A percentile compares a stretch with the other conserved stretches of the same genome.
phyloP scores from a whole-genome alignment of 2,113 vertebrate species.

The Xenus cinereus region DNA sequence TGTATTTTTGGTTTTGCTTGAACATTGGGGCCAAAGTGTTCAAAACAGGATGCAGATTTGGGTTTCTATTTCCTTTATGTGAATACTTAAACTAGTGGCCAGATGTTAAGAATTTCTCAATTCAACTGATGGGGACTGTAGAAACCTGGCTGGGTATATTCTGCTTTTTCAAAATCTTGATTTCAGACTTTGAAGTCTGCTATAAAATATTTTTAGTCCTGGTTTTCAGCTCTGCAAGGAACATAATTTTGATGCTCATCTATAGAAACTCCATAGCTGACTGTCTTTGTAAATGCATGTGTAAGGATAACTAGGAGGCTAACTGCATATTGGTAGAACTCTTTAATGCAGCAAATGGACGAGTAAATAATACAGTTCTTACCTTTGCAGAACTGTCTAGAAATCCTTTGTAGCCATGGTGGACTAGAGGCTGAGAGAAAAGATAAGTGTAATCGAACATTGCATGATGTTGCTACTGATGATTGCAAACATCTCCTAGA shows the following conservation, averaged over 20 bases:
- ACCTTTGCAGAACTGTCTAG: conserved; percentile 88
- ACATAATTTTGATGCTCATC: neutral
- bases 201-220: neutral
- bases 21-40: neutral
- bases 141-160: neutral
- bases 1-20: neutral
- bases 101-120: neutral
- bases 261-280: neutral
- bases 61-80: neutral
- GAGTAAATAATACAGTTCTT: conserved; percentile 53
- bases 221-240: neutral
- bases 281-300: neutral
- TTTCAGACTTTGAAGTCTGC: neutral
- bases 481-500: conserved; percentile 97
- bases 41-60: neutral
- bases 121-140: neutral
- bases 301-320: neutral
- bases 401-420: conserved; percentile 88
- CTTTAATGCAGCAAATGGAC: neutral
- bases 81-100: neutral
- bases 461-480: conserved; percentile 93
- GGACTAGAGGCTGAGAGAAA: conserved; percentile 88
- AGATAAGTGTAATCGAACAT: conserved; percentile 89
- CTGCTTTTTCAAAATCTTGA: neutral
- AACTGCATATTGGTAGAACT: neutral